These are phyloP conservation scores for Catostylus mosaicus DNA, from an alignment of 30 jellyfish, hydroid and myxozoan species.

Conservation along the genomic window DNA sequence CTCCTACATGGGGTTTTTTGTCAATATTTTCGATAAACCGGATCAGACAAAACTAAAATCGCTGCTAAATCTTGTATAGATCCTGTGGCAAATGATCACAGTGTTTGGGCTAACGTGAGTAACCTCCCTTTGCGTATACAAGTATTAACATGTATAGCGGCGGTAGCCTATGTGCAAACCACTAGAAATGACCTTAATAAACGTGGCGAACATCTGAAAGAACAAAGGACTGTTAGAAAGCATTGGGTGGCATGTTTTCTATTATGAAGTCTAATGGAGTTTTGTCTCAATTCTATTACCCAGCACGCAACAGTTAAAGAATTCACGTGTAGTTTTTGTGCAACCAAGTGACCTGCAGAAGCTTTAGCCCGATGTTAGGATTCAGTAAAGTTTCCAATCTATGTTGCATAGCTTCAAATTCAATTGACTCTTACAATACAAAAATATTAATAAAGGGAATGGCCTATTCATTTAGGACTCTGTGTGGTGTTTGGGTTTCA, in stretches of 20 bases:
- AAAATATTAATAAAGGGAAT: too few relatives aligned
- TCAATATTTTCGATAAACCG: background rate
- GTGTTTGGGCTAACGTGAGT: conserved; percentile 8
- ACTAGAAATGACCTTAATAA: background rate
- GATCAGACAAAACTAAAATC: background rate
- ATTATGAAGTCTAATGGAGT: background rate
- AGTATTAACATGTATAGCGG: background rate
- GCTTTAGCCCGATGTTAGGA: too few relatives aligned
- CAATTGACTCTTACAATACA: too few relatives aligned
- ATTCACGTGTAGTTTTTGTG: background rate
- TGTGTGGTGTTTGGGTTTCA: too few relatives aligned
- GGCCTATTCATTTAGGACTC: too few relatives aligned
- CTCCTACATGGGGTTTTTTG: too few relatives aligned
- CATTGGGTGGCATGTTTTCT: conserved; percentile 38
- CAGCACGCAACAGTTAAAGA: background rate
- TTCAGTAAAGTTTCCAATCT: too few relatives aligned
- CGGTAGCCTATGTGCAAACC: background rate
- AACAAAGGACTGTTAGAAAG: conserved; percentile 13
- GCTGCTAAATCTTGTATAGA: background rate
- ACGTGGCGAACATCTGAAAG: background rate
- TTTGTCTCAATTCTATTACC: background rate
- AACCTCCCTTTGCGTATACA: background rate
- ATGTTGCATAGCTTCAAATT: too few relatives aligned
- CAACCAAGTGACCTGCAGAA: too few relatives aligned
- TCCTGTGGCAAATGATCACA: background rate